Base-by-base conservation (phyloP, 1,140 invertebrate genomes). In the Ostrea edulis region DNA sequence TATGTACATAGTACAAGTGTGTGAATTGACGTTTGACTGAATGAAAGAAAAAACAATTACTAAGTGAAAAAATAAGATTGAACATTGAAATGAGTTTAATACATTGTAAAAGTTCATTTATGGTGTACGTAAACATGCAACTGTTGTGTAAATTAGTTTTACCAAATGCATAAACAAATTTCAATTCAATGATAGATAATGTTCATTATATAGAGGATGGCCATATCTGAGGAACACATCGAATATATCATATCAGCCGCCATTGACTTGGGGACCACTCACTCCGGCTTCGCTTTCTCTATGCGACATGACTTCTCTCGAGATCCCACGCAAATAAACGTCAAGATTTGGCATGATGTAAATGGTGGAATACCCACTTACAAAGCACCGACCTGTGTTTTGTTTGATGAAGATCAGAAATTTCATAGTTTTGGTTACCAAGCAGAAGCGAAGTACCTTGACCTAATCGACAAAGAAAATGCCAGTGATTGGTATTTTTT, bases 401-500 rank as follows among this genome's bases (percentile, higher is more conserved):
- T 83, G 3, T 83, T 51, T 52, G 51, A 83, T 8, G 8, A 35
- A 83, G 17, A 35, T 8, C 81, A 22, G 68, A 77, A 25, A 8
- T 77, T 77, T n/a, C 68, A 77, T 20, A 25, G 71, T 0, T 87
- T 87, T 87, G 86, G 86, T n/a, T 87, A 25, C 44, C 44, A 88
- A 14, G 87, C 87, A n/a, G 87, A 88, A 17, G 54, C 81, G 11
- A 44, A 44, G 14, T 88, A 88, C 82, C 25, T n/a, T 5, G n/a
- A 81, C 22, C 58, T 82, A n/a, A 8, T 82, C 0, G 5, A 68
- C 17, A 82, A 88, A 17, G 52, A 68, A 7, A 65, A 88, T 58
- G n/a, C 84, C 20, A 52, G 58, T 55, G 87, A 88, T 5, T 85
- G 82, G 22, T 87, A 84, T 54, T 87, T 68, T 22, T 87, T 87